Base-by-base conservation (phyloP, 35 echinoderm and acorn worm species). In the Lytechinus pictus region DNA sequence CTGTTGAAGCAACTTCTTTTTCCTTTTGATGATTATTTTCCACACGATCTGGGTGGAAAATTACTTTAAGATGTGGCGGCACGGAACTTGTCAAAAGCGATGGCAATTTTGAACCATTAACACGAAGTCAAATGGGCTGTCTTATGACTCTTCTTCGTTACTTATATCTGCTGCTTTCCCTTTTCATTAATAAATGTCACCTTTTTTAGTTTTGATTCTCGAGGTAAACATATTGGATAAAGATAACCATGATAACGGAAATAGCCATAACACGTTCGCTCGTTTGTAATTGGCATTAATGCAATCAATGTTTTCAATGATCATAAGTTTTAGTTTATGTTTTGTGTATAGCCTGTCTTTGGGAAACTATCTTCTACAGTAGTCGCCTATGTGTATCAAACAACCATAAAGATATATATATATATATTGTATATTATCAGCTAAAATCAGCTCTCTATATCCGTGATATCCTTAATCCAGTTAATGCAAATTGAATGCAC, bases 1-100 rank as follows among this genome's bases (percentile, higher is more conserved):
- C 56, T 24, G 66, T 58, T 89, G 7, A 90, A 33, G 28, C 88
- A 21, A 90, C 28, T 52, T 90, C 88, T 52, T 90, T 14, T 44
- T 90, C 88, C 13, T 9, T 90, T 90, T 90, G 88, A 54, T 90
- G 88, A 90, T 90, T 90, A 90, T 90, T 90, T 90, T 33, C 88
- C 29, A 90, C 88, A 90, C 88, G 88, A 44, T 90, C 88, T 90
- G 28, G 28, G 16, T 8, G 52, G 28, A 90, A 90, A 90, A 90
- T 54, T 44, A 90, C 88, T 54, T 44, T 10, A 44, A 52, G 24
- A 52, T n/a, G 88, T 90, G 88, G 88, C 88, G 88, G 88, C 52
- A 29, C 27, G 33, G 88, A 90, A 33, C 88, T 90, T 44, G 27
- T 54, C 29, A 52, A 28, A 90, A 90, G 29, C 1, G 88, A 44